A percentile compares a stretch with the other conserved stretches of the same genome.
phyloP scores from a whole-genome alignment of 2,797 vertebrate genomes.

The Borostomias antarcticus region DNA sequence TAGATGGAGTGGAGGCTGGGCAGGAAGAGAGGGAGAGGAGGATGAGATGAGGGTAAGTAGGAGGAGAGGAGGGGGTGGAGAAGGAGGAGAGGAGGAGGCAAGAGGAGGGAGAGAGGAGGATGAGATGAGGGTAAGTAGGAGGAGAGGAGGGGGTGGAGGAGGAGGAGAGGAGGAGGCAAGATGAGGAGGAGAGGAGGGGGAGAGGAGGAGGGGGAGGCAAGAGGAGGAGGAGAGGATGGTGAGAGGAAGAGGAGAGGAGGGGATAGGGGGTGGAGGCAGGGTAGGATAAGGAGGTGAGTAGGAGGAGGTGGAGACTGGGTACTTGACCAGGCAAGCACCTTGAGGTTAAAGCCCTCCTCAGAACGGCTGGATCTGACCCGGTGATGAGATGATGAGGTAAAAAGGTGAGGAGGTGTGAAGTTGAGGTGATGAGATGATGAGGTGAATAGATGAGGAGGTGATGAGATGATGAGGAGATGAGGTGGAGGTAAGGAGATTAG shows the following conservation, averaged over 20 bases:
- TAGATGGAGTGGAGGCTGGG: not conserved
- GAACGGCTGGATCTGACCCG: too few species aligned
- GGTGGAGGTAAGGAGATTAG: too few species aligned
- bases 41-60: not conserved
- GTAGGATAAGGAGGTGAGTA: too few species aligned
- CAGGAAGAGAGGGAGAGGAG: not conserved
- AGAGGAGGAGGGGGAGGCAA: slow-evolving; percentile 1
- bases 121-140: too few species aligned
- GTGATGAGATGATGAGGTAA: too few species aligned
- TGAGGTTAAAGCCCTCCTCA: not conserved
- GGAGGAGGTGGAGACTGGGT: not conserved
- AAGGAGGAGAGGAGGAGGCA: not conserved
- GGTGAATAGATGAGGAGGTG: too few species aligned
- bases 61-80: not conserved
- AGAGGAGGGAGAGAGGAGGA: not conserved
- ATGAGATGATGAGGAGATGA: too few species aligned
- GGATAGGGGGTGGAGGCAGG: not conserved
- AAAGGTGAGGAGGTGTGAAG: too few species aligned
- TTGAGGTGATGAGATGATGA: too few species aligned
- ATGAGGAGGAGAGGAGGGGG: not conserved
- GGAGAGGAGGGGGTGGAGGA: too few species aligned
- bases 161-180: slow-evolving; percentile 1
- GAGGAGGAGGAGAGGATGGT: not conserved
- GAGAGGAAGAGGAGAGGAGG: not conserved
- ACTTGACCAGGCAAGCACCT: not conserved